Base-by-base conservation (phyloP, 2,113 vertebrate genomes). In the Bambusicola thoracicus region DNA sequence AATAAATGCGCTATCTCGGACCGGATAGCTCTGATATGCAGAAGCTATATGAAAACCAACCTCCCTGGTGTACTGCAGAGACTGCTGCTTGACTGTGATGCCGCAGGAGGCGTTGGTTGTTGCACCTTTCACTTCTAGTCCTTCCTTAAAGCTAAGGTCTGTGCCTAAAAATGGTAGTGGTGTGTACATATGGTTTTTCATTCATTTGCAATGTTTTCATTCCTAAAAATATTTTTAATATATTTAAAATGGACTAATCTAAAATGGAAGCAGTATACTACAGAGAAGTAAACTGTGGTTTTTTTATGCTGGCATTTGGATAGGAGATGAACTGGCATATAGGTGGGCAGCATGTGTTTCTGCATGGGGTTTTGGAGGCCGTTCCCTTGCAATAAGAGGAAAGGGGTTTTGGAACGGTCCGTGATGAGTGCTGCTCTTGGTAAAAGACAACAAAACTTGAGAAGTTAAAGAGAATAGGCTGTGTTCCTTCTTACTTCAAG, bases 131-230 rank as follows among this genome's bases (percentile, higher is more conserved):
- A 85, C 93, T 96, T 96, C 95, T 89, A 85, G 55, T 91, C 83
- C 91, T 96, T 92, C 81, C 94, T 96, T 41, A 74, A 92, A 88
- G 80, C 83, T 93, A 87, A 95, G 96, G 93, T 94, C 92, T 96
- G 95, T 97, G 97, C 96, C 97, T 97, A 76, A 88, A 92, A 86
- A 79, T 25, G 77, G 91, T 96, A 94, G 96, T 92, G 86, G 94
- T 92, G 95, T 93, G 95, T 92, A 81, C 69, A 73, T 93, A 96
- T 0, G 40, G 40, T 90, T 90, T 69, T 96, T 96, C 94, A 94
- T 90, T 95, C 93, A 93, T 94, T 94, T 91, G 96, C 95, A 90
- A 93, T n/a, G 63, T 89, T 96, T 95, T 97, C 92, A 93, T 97
- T 97, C 93, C 32, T 94, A 87, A 81, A 92, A 72, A 91, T 93